Evolutionary conservation across 2,888 invertebrate species (phyloP), one percentile per base, ranked within the genome.

Genomic region (Chymomyza procnemis): DNA sequence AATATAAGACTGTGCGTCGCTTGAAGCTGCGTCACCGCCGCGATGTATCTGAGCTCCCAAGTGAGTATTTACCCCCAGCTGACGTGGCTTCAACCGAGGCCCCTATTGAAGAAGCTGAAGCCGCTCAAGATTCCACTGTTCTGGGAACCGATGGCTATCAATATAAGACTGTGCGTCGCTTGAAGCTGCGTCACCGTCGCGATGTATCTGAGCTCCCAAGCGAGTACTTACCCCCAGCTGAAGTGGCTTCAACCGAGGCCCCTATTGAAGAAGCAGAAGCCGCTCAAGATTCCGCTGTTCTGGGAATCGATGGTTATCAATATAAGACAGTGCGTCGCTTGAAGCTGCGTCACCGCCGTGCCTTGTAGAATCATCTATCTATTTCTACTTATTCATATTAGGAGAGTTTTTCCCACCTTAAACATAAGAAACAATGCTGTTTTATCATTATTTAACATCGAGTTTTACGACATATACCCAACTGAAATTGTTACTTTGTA

Each of bases 301-400:
- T 82, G 3, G 73, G 58, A 8, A 71, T 66, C 3, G 77, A 85
- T 74, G 85, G 82, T 0, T 85, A 84, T 63, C 68, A 81, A 12
- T 88, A 88, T 66, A 88, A 87, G 69, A 87, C 88, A 0, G 78
- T 88, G 0, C 81, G 88, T n/a, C 79, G 84, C 3, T 65, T 88
- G 26, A 87, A 87, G 26, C 85, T 80, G 14, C 79, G 87, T 0
- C 79, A 75, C 0, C 88, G 87, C 48, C 82, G 82, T 66, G 84
- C 86, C 57, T 61, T 82, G 69, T 86, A 79, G 79, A 69, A 34
- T 19, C 58, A 57, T 55, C 66, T 60, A 48, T 72, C 75, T 71
- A 66, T 73, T 73, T 62, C 80, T 74, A 69, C 71, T 71, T 76
- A 68, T 69, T 72, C 73, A 57, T 75, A 80, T 85, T 80, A 71